These are phyloP conservation scores for Regulus satrapa DNA, from an alignment of 2,113 vertebrate genomes.

Conservation along the genomic window DNA sequence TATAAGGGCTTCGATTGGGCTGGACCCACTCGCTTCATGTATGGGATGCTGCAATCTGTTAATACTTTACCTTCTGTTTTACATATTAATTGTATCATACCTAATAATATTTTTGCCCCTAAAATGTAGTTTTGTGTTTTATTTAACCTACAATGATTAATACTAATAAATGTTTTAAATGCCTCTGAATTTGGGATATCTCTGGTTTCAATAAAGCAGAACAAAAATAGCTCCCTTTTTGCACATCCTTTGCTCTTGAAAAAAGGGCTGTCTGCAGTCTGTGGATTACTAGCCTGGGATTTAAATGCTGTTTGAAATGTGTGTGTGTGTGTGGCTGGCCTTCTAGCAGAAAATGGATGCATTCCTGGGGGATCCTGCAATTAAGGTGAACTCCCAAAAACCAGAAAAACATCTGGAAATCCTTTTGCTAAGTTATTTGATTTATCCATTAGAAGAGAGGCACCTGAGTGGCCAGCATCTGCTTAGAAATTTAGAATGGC, in stretches of 20 bases:
- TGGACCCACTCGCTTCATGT: slow-evolving; percentile 71
- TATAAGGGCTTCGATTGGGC: slow-evolving; percentile 72
- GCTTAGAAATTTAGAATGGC: neutral
- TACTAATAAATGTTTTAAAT: slow-evolving; percentile 74
- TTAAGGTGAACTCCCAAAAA: neutral
- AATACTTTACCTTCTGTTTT: slow-evolving; percentile 36
- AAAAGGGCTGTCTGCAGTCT: neutral
- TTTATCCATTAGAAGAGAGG: neutral
- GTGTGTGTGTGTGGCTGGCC: neutral
- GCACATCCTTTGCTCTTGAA: neutral
- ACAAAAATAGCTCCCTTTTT: neutral
- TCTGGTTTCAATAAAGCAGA: slow-evolving; percentile 16
- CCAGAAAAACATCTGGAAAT: neutral
- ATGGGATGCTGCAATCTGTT: slow-evolving; percentile 56
- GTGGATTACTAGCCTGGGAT: neutral
- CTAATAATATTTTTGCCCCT: slow-evolving; percentile 36
- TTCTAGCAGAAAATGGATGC: neutral
- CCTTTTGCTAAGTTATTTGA: neutral
- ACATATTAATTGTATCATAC: slow-evolving; percentile 46
- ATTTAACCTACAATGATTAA: slow-evolving; percentile 66
- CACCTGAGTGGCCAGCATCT: neutral
- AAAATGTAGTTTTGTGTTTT: slow-evolving; percentile 53
- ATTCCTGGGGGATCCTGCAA: neutral
- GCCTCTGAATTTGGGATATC: neutral
- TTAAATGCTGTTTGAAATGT: neutral